Base-by-base conservation (phyloP, 2,113 vertebrate genomes). In the Psittacara wagleri region DNA sequence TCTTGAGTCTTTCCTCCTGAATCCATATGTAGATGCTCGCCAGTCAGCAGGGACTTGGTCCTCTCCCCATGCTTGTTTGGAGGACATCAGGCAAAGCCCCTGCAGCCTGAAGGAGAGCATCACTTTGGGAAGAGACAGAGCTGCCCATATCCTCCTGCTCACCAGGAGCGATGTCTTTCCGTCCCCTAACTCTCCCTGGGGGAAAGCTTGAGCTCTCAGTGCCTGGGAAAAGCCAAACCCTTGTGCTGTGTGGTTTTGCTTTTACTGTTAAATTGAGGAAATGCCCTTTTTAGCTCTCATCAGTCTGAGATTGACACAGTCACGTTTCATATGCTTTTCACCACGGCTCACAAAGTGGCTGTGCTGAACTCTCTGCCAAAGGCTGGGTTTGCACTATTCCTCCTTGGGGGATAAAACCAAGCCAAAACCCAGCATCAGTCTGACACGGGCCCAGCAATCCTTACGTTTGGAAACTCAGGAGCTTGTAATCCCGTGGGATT, bases 211-310 rank as follows among this genome's bases (percentile, higher is more conserved):
- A 48, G 51, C 43, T 74, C 64, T 54, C 27, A 6, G n/a, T 55
- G 70, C 25, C 17, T 4, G 5, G 41, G 63, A 93, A 73, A 41
- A 90, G 70, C n/a, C 87, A 75, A 64, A 52, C 0, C 0, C 4
- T 77, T 76, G 63, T 59, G 78, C 59, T 69, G 61, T 79, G 77
- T 5, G 18, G 48, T 76, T 92, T 75, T 67, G 29, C 52, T 49
- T 69, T 46, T 76, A 1, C 52, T 44, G 3, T 75, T 70, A 48
- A 63, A 43, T 17, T 10, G 78, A 75, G 59, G 68, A 87, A 83
- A 46, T 83, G 72, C 49, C 90, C 90, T 83, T 90, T 90, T 80
- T 69, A 92, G 87, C 54, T 95, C 52, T 88, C 22, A 6, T 80
- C 90, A 77, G 43, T 23, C 67, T 83, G n/a, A 13, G 63, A 33